Base-by-base conservation (phyloP, 1,140 invertebrate species). In the Leptestheria dahalacensis region DNA sequence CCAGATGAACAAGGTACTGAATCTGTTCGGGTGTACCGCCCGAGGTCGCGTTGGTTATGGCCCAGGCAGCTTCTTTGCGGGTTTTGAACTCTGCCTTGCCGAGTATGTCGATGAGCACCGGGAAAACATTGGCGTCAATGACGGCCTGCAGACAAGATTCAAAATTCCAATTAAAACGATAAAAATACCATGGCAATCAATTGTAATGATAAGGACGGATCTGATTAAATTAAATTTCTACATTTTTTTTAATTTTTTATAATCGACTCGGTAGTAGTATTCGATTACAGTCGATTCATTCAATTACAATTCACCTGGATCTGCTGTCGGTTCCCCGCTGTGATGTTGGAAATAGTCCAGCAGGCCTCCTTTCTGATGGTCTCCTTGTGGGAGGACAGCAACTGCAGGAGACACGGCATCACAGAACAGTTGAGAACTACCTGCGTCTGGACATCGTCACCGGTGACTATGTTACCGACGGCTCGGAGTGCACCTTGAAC, bases 311-410 rank as follows among this genome's bases (percentile, higher is more conserved):
- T 6, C 15, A 41, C 84, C 75, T 89, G 87, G 65, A 95, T 93
- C 76, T 97, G 95, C 65, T 84, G 80, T 51, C 86, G 80, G 75
- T 97, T 97, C 52, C 95, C 94, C 57, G 94, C 94, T 2, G 94
- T 96, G 55, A 98, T 96, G 74, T 98, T 98, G 46, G 92, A 97
- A 63, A 98, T 85, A 48, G 94, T 96, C 94, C 95, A 98, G 70
- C 92, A 97, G 4, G 93, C 91, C 74, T 98, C 95, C 77, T 98
- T 98, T 55, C 87, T 79, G 50, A 97, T 84, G 24, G 83, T 81
- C 73, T 97, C 94, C 66, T 88, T 88, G 41, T 77, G 68, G 9
- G 84, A 85, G 49, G 77, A 79, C 49, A 98, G 76, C 26, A 97
- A 75, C 68, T 88, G 82, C 57, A 85, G 77, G 48, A 98, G 76